Base-by-base conservation (phyloP, 2,888 invertebrate species). In the Papilio protenor region DNA sequence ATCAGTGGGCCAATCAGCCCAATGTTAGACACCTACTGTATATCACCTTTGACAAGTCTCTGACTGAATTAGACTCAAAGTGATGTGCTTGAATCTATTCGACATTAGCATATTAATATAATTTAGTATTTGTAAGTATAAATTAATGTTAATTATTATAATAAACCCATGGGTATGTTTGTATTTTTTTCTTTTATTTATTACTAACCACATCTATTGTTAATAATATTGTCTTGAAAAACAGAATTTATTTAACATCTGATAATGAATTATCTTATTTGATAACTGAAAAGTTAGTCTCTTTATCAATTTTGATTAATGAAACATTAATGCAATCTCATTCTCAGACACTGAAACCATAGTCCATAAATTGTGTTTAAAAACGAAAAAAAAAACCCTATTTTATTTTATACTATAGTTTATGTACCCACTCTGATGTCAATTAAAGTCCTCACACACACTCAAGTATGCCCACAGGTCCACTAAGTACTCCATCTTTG, bases 381-480 rank as follows among this genome's bases (percentile, higher is more conserved):
- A 55, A 55, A 52, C 16, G 52, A n/a, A 55, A 55, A n/a, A 55
- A 5, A 55, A 18, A 8, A 1, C 4, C 8, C n/a, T n/a, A 6
- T 55, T 1, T 18, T 55, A 8, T 18, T 55, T 73, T 80, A 86
- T 14, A 3, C 14, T 49, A 49, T 49, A 49, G 47, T 47, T 12
- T 47, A 33, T 33, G 47, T 49, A 16, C 49, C 49, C 14, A 49
- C 14, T 49, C 49, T 49, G 49, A 16, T 14, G 49, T 49, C 16
- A 4, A 49, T 16, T 16, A 16, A 49, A 49, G 16, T 16, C 16
- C 33, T 33, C 27, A 27, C 27, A 27, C 27, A 27, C 2, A 27
- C 27, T 27, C 27, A 27, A 27, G 27, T 27, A 27, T 2, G 2
- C 11, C 47, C 0, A 73, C 8, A 11, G 73, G 59, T 33, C 16